Conservation (phyloP, 2,888 invertebrate genomes). For the Latrodectus elegans region DNA sequence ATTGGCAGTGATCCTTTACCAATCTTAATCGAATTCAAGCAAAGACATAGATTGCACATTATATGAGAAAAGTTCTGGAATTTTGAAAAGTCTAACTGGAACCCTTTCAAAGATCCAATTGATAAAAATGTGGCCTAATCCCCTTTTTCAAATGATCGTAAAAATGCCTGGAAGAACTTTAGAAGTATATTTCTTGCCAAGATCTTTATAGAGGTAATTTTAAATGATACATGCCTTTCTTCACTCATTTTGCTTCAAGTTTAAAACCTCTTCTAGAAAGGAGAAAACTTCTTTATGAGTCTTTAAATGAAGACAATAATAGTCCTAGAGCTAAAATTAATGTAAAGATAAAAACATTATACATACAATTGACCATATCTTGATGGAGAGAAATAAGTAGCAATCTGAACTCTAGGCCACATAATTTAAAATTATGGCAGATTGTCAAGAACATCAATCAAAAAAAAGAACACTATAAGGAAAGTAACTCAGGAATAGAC, state of each 20-base stretch:
- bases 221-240: constrained; percentile 14
- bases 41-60: constrained; percentile 10
- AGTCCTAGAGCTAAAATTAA: not conserved
- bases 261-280: constrained; percentile 21
- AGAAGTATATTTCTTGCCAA: constrained; percentile 7
- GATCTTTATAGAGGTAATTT: constrained; percentile 24
- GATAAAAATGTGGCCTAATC: not conserved
- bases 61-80: constrained; percentile 10
- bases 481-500: constrained; percentile 7
- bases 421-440: constrained; percentile 7
- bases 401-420: not conserved
- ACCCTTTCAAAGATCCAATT: constrained; percentile 11
- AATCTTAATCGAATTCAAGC: constrained; percentile 20
- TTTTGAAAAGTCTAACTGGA: not conserved
- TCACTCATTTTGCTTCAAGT: constrained; percentile 14
- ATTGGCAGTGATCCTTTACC: constrained; percentile 27
- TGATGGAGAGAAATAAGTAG: constrained; percentile 15
- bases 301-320: not conserved
- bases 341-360: not conserved
- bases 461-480: not conserved
- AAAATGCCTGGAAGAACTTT: constrained; percentile 10
- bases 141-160: not conserved
- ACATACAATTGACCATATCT: not conserved
- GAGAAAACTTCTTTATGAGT: not conserved
- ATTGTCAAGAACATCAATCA: constrained; percentile 14